phyloP scores from a whole-genome alignment of 2,888 invertebrate genomes.

The Elegia similella region DNA sequence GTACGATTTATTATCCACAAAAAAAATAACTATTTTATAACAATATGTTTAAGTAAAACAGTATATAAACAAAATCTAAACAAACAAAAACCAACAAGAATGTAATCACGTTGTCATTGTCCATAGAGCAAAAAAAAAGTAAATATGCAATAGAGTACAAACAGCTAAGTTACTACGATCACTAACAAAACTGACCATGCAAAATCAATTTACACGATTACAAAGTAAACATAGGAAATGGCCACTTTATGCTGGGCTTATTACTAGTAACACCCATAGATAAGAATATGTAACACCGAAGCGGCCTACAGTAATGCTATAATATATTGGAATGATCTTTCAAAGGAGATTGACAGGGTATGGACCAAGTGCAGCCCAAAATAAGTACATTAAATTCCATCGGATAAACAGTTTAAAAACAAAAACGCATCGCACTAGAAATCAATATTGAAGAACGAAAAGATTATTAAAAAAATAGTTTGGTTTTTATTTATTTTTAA shows the following conservation, averaged over 20 bases:
- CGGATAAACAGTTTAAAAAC: too few species aligned
- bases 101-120: slow-evolving; percentile 24
- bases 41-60: slow-evolving; percentile 30
- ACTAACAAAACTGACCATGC: slow-evolving; percentile 21
- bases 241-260: slow-evolving; percentile 28
- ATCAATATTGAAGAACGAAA: too few species aligned
- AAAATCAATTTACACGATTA: slow-evolving; percentile 22
- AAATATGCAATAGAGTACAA: not conserved
- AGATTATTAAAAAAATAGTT: too few species aligned
- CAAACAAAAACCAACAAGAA: slow-evolving; percentile 30
- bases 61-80: slow-evolving; percentile 31
- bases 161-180: not conserved
- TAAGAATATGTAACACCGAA: too few species aligned
- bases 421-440: too few species aligned
- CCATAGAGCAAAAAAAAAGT: not conserved
- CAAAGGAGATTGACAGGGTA: not conserved
- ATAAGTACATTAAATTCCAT: too few species aligned
- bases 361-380: not conserved
- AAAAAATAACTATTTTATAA: slow-evolving; percentile 31
- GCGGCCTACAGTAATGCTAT: not conserved
- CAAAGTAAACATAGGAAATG: slow-evolving; percentile 33
- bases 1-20: slow-evolving; percentile 21
- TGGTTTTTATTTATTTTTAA: too few species aligned
- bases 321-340: slow-evolving; percentile 18
- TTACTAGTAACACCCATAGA: too few species aligned